These are phyloP conservation scores for Neria commutata DNA, from an alignment of 2,888 invertebrate species.

Conservation along the genomic window DNA sequence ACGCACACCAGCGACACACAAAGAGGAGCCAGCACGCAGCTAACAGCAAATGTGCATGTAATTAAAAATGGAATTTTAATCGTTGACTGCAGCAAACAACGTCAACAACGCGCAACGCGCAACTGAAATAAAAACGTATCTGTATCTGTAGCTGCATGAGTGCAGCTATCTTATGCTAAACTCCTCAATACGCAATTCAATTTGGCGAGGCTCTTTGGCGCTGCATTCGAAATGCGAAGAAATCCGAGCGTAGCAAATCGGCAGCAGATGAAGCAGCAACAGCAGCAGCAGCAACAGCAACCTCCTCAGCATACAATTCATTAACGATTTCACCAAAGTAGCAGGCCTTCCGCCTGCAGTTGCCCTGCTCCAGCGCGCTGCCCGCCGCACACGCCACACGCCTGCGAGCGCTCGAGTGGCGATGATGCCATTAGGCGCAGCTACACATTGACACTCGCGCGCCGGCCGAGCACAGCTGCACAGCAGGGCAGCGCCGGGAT, in stretches of 20 bases:
- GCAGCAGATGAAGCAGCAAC: too few relatives aligned
- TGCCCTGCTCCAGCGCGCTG: constrained; percentile 18
- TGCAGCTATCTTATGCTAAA: too few relatives aligned
- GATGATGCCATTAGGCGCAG: constrained; percentile 31
- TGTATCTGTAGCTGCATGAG: too few relatives aligned
- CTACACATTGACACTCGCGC: constrained; percentile 23
- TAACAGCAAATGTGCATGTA: background rate
- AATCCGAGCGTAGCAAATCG: too few relatives aligned
- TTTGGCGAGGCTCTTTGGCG: too few relatives aligned
- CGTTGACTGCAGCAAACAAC: background rate
- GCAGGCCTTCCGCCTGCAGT: constrained; percentile 26
- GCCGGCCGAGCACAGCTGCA: background rate
- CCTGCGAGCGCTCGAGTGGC: constrained; percentile 14
- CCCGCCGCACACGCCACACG: background rate
- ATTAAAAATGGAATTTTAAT: background rate
- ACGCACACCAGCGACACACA: background rate
- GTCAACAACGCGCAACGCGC: too few relatives aligned
- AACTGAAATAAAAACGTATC: too few relatives aligned
- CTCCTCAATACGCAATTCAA: too few relatives aligned
- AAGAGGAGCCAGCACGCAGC: background rate
- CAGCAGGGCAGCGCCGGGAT: background rate
- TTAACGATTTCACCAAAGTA: constrained; percentile 36
- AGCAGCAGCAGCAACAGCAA: too few relatives aligned
- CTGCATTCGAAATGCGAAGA: too few relatives aligned
- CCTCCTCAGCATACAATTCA: constrained; percentile 35